A percentile compares a stretch with the other conserved stretches of the same genome.
These are phyloP conservation scores for Oophaga pumilio DNA, from an alignment of 2,113 vertebrate species.

Conservation along the genomic window DNA sequence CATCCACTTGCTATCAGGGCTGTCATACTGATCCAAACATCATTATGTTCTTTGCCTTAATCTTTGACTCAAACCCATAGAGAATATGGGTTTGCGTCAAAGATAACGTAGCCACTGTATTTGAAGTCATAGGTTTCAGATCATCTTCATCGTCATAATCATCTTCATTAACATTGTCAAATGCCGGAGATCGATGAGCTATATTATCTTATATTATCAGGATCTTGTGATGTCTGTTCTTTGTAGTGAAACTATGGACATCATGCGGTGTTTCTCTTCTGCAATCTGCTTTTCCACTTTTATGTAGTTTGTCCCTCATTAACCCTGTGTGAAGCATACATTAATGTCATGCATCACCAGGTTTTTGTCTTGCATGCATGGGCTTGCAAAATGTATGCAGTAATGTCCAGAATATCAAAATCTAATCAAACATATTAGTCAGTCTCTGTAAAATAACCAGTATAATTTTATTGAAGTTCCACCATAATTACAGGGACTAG, in stretches of 20 bases:
- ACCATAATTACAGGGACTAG: too few species aligned
- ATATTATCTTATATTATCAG: slow-evolving; percentile 9
- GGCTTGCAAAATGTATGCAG: neutral
- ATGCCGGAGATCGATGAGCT: neutral
- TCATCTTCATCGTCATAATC: slow-evolving; percentile 26
- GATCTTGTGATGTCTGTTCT: slow-evolving; percentile 4
- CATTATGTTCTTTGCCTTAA: neutral
- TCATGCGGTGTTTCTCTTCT: slow-evolving; percentile 36
- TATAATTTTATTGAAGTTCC: neutral
- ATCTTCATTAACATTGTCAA: neutral
- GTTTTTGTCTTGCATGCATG: neutral
- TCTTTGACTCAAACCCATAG: neutral
- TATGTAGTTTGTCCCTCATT: slow-evolving; percentile 13
- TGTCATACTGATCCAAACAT: neutral
- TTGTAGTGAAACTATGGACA: slow-evolving; percentile 19
- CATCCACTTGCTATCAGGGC: neutral
- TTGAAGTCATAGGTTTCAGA: slow-evolving; percentile 28
- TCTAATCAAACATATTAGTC: neutral
- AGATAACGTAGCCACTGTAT: neutral
- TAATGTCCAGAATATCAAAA: neutral
- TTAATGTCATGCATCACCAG: slow-evolving; percentile 9
- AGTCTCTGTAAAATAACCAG: neutral
- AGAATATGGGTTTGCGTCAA: neutral
- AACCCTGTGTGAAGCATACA: neutral
- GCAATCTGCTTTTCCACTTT: neutral